phyloP scores from a whole-genome alignment of 2,797 vertebrate genomes.

The Sebastiscus albofasciatus region DNA sequence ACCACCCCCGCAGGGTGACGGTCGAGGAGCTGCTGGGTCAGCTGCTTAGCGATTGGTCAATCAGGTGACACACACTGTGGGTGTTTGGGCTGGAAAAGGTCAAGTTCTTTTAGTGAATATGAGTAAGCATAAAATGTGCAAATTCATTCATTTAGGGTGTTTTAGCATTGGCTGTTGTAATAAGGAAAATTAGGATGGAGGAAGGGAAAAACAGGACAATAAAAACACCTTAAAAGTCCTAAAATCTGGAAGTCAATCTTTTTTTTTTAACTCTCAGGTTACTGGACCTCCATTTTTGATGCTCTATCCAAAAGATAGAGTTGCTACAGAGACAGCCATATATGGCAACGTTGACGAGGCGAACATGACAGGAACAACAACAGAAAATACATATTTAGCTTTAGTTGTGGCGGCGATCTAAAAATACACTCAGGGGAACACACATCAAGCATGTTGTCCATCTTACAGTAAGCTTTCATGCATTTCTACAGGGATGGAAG shows the following conservation, averaged over 20 bases:
- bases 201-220: background rate
- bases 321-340: constrained; percentile 14
- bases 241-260: too few species aligned
- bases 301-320: too few species aligned
- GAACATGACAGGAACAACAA: constrained; percentile 6
- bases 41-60: background rate
- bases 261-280: too few species aligned
- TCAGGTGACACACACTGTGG: background rate
- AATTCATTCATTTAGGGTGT: background rate
- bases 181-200: too few species aligned
- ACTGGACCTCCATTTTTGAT: too few species aligned
- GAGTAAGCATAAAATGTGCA: background rate
- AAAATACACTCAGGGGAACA: constrained; percentile 12
- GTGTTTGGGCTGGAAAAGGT: background rate
- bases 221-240: too few species aligned
- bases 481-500: constrained; percentile 48
- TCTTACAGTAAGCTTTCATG: background rate
- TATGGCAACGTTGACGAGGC: constrained; percentile 24
- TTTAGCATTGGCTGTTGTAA: background rate
- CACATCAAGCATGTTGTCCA: constrained; percentile 21
- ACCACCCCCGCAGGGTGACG: background rate
- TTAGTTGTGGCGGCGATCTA: background rate
- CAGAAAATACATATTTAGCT: constrained; percentile 19
- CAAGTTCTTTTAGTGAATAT: constrained; percentile 1
- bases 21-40: background rate